Evolutionary conservation across 1,140 invertebrate genomes (phyloP).

Genomic region (Maniola jurtina): DNA sequence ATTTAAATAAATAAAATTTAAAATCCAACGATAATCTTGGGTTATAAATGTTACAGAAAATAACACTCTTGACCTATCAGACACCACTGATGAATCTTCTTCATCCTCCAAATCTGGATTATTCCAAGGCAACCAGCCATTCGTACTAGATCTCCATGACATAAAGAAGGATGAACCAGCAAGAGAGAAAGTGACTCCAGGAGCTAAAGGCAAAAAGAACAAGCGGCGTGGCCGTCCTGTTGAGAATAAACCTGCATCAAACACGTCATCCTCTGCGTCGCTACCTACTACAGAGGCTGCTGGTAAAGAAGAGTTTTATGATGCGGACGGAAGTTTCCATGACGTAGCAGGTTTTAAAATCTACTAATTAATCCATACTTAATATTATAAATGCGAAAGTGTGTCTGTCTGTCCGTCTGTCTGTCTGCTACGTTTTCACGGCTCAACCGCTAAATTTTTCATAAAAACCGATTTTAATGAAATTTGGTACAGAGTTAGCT

Average conservation of each 20-base stretch:
- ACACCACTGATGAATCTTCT: slow-evolving; percentile 31
- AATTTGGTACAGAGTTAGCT: too few species aligned
- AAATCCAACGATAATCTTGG: too few species aligned
- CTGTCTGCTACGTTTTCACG: too few species aligned
- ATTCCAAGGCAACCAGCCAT: slow-evolving; percentile 34
- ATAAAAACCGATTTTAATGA: too few species aligned
- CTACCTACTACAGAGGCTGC: slow-evolving; percentile 28
- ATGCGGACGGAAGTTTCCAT: slow-evolving; percentile 58
- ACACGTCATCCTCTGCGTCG: slow-evolving; percentile 36
- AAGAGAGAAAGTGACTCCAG: slow-evolving; percentile 20
- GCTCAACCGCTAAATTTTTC: too few species aligned
- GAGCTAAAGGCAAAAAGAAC: slow-evolving; percentile 39
- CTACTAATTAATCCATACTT: neutral
- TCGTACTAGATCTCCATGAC: slow-evolving; percentile 51
- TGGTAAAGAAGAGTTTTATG: slow-evolving; percentile 56
- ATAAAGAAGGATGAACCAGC: slow-evolving; percentile 40
- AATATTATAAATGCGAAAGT: too few species aligned
- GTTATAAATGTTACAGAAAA: slow-evolving; percentile 24
- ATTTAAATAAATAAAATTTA: too few species aligned
- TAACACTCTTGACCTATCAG: slow-evolving; percentile 32
- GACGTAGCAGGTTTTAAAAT: slow-evolving; percentile 37
- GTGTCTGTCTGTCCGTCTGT: too few species aligned
- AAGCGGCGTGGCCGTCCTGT: slow-evolving; percentile 29
- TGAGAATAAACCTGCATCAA: slow-evolving; percentile 21
- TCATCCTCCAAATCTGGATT: slow-evolving; percentile 36